phyloP scores from a whole-genome alignment of 2,888 invertebrate species.

The Kuschelorhynchus macadamiae region DNA sequence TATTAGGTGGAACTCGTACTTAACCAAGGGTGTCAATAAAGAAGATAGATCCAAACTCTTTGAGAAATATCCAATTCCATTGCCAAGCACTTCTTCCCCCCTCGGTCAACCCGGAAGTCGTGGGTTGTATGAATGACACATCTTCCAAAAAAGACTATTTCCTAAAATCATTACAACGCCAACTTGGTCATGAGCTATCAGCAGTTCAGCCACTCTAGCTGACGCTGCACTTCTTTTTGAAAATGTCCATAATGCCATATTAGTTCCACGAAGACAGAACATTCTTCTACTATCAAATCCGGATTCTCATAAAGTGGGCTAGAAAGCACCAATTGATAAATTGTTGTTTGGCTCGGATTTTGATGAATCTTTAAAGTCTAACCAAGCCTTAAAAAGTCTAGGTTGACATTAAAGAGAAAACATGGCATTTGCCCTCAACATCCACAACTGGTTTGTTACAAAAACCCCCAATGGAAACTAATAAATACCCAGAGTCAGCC shows the following conservation, averaged over 20 bases:
- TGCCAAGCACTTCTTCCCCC: conserved; percentile 18
- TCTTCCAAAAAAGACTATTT: conserved; percentile 6
- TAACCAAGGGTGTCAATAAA: conserved; percentile 20
- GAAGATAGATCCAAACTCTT: conserved; percentile 9
- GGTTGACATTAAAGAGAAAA: conserved; percentile 25
- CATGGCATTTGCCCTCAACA: conserved; percentile 4
- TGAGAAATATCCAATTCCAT: conserved; percentile 31
- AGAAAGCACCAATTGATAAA: conserved; percentile 9
- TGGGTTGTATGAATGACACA: neutral
- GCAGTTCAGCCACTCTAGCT: conserved; percentile 24
- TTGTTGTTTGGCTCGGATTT: conserved; percentile 26
- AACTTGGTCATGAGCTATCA: conserved; percentile 28
- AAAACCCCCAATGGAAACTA: too few species aligned
- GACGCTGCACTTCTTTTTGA: conserved; percentile 22
- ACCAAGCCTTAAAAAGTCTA: conserved; percentile 28
- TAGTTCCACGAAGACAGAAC: conserved; percentile 25
- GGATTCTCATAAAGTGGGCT: conserved; percentile 27
- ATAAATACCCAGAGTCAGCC: conserved; percentile 3
- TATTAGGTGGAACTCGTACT: conserved; percentile 18
- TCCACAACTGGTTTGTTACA: neutral
- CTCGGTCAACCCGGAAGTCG: conserved; percentile 13
- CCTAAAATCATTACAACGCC: conserved; percentile 24
- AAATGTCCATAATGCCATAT: conserved; percentile 27
- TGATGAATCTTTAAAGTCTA: conserved; percentile 24
- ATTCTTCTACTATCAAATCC: conserved; percentile 22